phyloP scores from a whole-genome alignment of 2,113 vertebrate genomes.

The Anguilla japonica region DNA sequence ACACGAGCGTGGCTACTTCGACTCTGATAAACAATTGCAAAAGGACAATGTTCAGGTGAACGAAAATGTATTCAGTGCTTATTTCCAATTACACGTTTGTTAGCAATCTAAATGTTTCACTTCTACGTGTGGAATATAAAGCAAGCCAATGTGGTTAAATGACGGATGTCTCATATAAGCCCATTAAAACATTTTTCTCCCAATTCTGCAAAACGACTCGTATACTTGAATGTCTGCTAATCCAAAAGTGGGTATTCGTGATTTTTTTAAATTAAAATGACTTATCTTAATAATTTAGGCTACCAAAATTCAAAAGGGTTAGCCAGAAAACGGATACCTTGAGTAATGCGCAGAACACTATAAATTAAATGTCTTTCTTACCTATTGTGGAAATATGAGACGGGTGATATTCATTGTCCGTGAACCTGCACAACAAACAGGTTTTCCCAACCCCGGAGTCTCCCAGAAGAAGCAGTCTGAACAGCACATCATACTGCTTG shows the following conservation, averaged over 20 bases:
- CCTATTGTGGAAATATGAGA: slow-evolving; percentile 93
- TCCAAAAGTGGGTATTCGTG: neutral
- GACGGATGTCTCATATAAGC: neutral
- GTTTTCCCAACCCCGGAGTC: slow-evolving; percentile 94
- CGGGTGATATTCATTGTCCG: slow-evolving; percentile 86
- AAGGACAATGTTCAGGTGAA: neutral
- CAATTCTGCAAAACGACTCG: neutral
- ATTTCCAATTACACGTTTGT: neutral
- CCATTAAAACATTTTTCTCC: neutral
- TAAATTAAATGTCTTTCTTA: slow-evolving; percentile 70
- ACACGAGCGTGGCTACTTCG: neutral
- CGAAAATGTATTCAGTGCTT: neutral
- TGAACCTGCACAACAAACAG: slow-evolving; percentile 87
- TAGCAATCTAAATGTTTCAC: neutral
- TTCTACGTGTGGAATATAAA: neutral
- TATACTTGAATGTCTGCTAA: neutral
- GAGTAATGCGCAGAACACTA: neutral
- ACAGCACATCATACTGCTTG: slow-evolving; percentile 88
- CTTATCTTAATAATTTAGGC: neutral
- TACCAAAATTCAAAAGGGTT: neutral
- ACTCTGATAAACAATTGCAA: neutral
- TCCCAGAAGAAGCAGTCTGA: slow-evolving; percentile 84
- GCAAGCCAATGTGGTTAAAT: neutral
- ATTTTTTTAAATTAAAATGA: neutral
- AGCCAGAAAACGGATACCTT: neutral